Evolutionary conservation across 2,888 invertebrate species (phyloP).

Genomic region (Tryphoninae sp.): DNA sequence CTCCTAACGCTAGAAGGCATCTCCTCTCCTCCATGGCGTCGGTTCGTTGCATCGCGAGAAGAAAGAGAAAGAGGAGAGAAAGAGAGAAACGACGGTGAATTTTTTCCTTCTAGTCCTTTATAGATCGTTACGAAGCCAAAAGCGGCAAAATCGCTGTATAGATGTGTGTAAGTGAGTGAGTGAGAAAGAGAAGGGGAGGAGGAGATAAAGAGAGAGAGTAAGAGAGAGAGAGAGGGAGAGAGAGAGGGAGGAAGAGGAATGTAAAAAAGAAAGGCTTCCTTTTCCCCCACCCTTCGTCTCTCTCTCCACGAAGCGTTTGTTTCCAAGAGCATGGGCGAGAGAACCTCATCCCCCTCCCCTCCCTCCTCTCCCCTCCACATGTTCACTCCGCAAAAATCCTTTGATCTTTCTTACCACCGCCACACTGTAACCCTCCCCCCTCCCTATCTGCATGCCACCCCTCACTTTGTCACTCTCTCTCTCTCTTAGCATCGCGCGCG

Average conservation of each 20-base stretch:
- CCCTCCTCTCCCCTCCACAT: slow-evolving; percentile 19
- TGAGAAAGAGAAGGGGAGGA: slow-evolving; percentile 8
- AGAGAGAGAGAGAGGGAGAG: neutral
- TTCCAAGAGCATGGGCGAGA: slow-evolving; percentile 53
- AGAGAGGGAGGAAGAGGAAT: slow-evolving; percentile 27
- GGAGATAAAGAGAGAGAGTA: neutral
- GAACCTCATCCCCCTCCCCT: slow-evolving; percentile 34
- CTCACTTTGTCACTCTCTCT: slow-evolving; percentile 4
- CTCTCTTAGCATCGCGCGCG: neutral
- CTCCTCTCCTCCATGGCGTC: slow-evolving; percentile 41
- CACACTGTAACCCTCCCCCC: slow-evolving; percentile 27
- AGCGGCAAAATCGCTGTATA: slow-evolving; percentile 32
- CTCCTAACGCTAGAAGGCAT: slow-evolving; percentile 23
- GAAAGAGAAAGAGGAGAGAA: too few species aligned
- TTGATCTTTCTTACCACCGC: slow-evolving; percentile 60
- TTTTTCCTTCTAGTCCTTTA: slow-evolving; percentile 51
- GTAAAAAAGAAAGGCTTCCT: neutral
- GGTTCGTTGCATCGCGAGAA: slow-evolving; percentile 47
- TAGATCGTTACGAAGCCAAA: slow-evolving; percentile 56
- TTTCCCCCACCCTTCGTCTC: neutral
- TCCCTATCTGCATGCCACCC: too few species aligned
- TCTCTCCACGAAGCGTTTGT: slow-evolving; percentile 46
- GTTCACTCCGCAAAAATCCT: slow-evolving; percentile 60
- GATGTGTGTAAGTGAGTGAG: neutral
- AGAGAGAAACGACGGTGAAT: slow-evolving; percentile 14